phyloP scores from a whole-genome alignment of 2,888 invertebrate genomes.

The Lasioglossum leucozonium region DNA sequence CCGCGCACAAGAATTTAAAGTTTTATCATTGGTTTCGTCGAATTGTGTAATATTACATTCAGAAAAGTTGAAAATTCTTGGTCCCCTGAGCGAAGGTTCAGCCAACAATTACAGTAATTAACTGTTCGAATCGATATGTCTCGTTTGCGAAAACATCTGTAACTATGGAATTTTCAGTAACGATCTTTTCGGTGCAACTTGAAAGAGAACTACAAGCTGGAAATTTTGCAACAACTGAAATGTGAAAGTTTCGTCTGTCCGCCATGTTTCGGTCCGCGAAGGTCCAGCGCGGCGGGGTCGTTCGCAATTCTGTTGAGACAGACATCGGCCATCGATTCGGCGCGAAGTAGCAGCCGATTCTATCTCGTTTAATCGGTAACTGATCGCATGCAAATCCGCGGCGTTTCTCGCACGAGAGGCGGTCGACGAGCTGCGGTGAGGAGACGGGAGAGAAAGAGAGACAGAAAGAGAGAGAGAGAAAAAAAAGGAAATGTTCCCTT shows the following conservation, averaged over 20 bases:
- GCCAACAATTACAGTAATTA: neutral
- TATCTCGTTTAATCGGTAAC: constrained; percentile 79
- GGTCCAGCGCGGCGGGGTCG: neutral
- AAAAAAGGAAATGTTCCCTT: constrained; percentile 34
- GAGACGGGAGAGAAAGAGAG: constrained; percentile 18
- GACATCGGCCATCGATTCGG: constrained; percentile 57
- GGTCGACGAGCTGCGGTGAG: constrained; percentile 35
- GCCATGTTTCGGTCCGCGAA: neutral
- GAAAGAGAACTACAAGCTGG: neutral
- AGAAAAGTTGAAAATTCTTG: no score
- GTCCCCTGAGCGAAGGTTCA: no score
- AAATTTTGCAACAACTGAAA: neutral
- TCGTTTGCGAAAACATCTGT: neutral
- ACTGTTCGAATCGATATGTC: neutral
- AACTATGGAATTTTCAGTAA: neutral
- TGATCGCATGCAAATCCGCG: constrained; percentile 79
- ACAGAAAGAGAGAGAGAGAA: constrained; percentile 2
- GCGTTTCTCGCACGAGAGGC: constrained; percentile 49
- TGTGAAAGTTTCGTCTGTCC: neutral
- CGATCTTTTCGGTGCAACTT: neutral
- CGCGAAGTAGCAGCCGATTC: constrained; percentile 65
- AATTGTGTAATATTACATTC: no score
- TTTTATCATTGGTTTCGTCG: no score
- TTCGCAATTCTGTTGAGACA: constrained; percentile 38
- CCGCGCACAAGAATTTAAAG: no score